Conservation (phyloP, 2,113 vertebrate species). For the Candoia aspera region DNA sequence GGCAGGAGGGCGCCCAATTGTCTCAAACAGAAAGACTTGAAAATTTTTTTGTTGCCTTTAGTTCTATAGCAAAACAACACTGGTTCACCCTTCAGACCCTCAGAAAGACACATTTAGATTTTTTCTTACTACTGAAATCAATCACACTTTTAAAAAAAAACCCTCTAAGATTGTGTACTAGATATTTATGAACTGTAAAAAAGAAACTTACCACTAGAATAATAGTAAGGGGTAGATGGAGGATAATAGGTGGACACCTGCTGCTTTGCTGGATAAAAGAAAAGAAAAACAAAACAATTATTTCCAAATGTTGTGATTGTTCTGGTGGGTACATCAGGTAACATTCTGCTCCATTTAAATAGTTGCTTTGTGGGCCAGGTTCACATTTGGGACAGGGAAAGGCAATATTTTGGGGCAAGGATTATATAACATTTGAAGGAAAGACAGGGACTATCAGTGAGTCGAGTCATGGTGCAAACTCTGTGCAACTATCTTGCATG, state of each 20-base stretch:
- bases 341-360: not conserved
- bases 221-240: not conserved
- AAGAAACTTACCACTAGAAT: slow-evolving; percentile 60
- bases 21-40: not conserved
- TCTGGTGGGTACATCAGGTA: not conserved
- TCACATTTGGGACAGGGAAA: not conserved
- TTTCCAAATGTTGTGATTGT: not conserved
- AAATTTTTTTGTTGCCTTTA: too few species aligned
- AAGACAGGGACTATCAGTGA: not conserved
- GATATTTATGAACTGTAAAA: slow-evolving; percentile 18
- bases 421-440: not conserved
- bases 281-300: not conserved
- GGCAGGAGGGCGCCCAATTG: too few species aligned
- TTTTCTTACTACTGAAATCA: not conserved
- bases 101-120: not conserved
- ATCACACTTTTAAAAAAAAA: not conserved
- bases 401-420: not conserved
- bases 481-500: not conserved
- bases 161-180: not conserved
- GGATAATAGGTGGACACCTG: fast-evolving
- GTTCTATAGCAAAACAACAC: not conserved
- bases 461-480: not conserved
- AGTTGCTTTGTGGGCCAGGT: not conserved
- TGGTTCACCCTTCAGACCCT: not conserved
- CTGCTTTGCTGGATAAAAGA: slow-evolving; percentile 26